These are phyloP conservation scores for Ptychoptera albimana DNA, from an alignment of 2,888 invertebrate genomes.

Conservation along the genomic window DNA sequence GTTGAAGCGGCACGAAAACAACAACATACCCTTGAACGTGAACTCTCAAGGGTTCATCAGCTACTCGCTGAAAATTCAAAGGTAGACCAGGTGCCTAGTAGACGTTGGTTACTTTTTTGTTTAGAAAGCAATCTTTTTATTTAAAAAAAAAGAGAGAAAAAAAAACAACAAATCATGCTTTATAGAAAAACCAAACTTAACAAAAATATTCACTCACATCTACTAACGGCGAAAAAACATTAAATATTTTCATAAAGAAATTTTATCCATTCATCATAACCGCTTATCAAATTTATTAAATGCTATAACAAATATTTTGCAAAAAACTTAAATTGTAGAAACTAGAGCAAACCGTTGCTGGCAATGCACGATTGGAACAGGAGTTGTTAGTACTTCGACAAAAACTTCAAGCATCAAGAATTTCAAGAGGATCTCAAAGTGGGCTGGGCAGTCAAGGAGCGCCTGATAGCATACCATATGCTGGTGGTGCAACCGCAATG, in stretches of 20 bases:
- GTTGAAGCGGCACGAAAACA: constrained; percentile 52
- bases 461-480: constrained; percentile 32
- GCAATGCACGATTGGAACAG: constrained; percentile 76
- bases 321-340: constrained; percentile 35
- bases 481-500: constrained; percentile 44
- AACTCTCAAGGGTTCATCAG: constrained; percentile 68
- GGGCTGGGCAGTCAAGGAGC: constrained; percentile 13
- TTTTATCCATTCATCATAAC: neutral
- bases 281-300: neutral
- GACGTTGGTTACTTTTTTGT: constrained; percentile 24
- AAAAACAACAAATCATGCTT: neutral
- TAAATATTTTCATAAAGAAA: neutral
- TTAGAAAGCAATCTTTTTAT: constrained; percentile 1
- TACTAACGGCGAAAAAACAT: constrained; percentile 4
- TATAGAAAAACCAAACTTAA: constrained; percentile 1
- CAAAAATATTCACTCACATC: neutral
- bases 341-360: constrained; percentile 81
- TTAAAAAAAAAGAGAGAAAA: neutral
- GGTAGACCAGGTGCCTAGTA: constrained; percentile 56
- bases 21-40: constrained; percentile 54
- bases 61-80: constrained; percentile 83
- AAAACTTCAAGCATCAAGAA: constrained; percentile 58
- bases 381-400: constrained; percentile 71
- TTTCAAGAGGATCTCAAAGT: constrained; percentile 27
- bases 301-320: constrained; percentile 1